A percentile compares a stretch with the other conserved stretches of the same genome.
Conservation (phyloP, 2,797 vertebrate species). For the Cossypha caffra region DNA sequence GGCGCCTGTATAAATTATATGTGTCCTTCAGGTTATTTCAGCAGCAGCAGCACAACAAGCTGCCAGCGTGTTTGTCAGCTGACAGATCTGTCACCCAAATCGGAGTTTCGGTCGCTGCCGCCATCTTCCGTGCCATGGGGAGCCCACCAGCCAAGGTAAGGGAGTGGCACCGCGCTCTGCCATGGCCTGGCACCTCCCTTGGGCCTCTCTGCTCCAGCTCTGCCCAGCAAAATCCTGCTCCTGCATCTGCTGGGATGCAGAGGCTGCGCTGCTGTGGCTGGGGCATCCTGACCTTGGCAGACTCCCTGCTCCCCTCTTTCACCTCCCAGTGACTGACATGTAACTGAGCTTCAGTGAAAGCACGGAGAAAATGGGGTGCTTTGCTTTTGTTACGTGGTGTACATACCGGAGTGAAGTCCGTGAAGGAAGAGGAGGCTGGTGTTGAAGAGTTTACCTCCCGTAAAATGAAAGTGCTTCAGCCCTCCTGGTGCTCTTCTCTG, state of each 20-base stretch:
- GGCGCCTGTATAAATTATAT: conserved; percentile 54
- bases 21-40: conserved; percentile 53
- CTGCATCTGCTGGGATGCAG: neutral
- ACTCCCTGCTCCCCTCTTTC: rapidly evolving
- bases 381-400: rapidly evolving
- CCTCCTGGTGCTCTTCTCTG: neutral
- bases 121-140: conserved; percentile 36
- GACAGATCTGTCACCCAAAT: conserved; percentile 14
- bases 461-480: neutral
- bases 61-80: conserved; percentile 24
- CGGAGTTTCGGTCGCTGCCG: neutral
- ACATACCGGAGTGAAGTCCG: rapidly evolving
- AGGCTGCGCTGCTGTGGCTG: neutral
- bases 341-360: rapidly evolving
- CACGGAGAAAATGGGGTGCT: rapidly evolving
- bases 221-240: rapidly evolving
- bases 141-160: conserved; percentile 66
- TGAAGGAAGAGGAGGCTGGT: neutral
- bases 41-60: conserved; percentile 23
- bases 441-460: neutral
- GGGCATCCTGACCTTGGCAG: neutral
- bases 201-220: neutral
- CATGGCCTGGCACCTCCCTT: neutral
- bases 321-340: rapidly evolving
- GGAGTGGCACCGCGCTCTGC: rapidly evolving